Conservation (phyloP, 1,140 invertebrate species). For the Anastrepha obliqua region DNA sequence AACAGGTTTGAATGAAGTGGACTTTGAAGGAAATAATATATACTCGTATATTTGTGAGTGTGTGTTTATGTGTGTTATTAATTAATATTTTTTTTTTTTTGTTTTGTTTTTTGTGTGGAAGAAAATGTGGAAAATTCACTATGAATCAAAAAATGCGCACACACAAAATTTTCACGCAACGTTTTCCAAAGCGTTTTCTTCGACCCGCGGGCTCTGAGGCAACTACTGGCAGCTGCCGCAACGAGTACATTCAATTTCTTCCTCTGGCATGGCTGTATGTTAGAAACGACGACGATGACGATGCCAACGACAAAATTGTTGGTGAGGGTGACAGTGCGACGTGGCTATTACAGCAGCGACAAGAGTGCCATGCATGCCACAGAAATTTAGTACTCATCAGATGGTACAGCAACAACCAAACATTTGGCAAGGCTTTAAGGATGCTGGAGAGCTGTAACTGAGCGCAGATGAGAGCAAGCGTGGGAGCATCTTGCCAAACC, state of each 20-base stretch:
- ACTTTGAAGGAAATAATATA: neutral
- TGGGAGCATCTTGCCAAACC: neutral
- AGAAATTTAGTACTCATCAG: constrained; percentile 42
- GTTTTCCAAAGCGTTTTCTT: constrained; percentile 74
- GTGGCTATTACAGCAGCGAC: constrained; percentile 28
- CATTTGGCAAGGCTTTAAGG: neutral
- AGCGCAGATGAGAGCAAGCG: neutral
- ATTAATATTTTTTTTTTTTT: constrained; percentile 49
- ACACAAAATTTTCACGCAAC: constrained; percentile 67
- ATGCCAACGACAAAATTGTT: neutral
- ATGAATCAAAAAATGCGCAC: constrained; percentile 57
- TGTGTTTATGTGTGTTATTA: constrained; percentile 28
- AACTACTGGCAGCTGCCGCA: constrained; percentile 68
- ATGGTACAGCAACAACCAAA: neutral
- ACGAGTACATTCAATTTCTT: constrained; percentile 57
- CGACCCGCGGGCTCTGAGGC: constrained; percentile 75
- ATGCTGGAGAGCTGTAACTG: neutral
- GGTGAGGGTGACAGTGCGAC: neutral
- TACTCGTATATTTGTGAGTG: constrained; percentile 29
- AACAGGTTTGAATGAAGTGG: constrained; percentile 8
- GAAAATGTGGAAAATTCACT: constrained; percentile 47
- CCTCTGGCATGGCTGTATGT: constrained; percentile 42
- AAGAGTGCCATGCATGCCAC: constrained; percentile 36
- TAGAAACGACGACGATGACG: constrained; percentile 28
- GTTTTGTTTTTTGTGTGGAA: constrained; percentile 14